Percentiles rank a stretch among this genome's conserved stretches.
phyloP scores from a whole-genome alignment of 2,113 vertebrate species.

The Stomatorhinus ivindoensis region DNA sequence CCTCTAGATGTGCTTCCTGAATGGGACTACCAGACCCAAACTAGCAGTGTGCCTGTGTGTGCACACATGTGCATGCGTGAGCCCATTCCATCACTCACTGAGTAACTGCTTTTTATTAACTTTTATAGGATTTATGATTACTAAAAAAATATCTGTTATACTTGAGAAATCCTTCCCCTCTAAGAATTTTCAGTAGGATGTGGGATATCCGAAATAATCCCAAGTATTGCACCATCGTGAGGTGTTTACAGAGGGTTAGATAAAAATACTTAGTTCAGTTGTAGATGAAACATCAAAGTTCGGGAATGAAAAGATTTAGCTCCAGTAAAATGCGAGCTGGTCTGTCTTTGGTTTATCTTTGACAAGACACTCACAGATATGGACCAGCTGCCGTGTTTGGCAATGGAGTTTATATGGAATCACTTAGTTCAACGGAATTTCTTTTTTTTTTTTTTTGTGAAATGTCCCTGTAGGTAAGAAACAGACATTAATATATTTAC shows the following conservation, averaged over 20 bases:
- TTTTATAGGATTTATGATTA: neutral
- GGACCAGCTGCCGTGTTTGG: neutral
- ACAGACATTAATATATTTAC: neutral
- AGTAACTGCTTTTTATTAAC: neutral
- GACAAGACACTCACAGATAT: neutral
- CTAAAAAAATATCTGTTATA: neutral
- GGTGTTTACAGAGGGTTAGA: neutral
- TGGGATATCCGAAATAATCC: neutral
- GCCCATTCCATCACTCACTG: neutral
- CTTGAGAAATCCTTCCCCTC: neutral
- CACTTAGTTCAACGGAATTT: neutral
- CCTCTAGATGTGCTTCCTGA: neutral
- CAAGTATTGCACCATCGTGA: neutral
- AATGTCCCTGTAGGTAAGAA: neutral
- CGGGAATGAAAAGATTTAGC: neutral
- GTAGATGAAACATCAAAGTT: neutral
- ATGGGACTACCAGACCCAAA: neutral
- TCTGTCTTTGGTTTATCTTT: neutral
- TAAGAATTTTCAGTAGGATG: neutral
- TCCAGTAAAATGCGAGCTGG: neutral
- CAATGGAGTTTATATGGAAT: neutral
- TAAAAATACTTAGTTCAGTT: neutral
- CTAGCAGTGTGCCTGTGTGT: neutral
- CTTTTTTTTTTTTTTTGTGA: neutral
- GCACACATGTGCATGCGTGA: neutral